Evolutionary conservation across 2,113 vertebrate species (phyloP), one percentile per base, ranked within the genome.

Genomic region (Myocastor coypus): DNA sequence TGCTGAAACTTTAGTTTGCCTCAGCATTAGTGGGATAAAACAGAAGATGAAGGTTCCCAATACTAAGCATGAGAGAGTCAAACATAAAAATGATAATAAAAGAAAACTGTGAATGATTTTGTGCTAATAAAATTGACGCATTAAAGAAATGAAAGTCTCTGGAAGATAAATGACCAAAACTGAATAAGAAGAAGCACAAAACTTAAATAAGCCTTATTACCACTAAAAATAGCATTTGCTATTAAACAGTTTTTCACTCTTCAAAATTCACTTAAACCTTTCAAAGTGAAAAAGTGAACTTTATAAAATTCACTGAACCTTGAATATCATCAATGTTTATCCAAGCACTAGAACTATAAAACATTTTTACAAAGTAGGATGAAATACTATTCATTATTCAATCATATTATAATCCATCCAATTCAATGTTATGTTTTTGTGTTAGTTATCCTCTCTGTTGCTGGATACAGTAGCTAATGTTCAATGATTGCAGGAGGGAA

Each of bases 331-430:
- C 10, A 30, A 40, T 40, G 63, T 8, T 71, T 80, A 20, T 81
- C 80, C 87, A 68, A 83, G 46, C 87, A 73, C 86, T 55, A 92
- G n/a, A 64, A 37, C 77, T 92, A 66, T 30, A 24, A 82, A 64
- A 57, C 19, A 91, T 46, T 81, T 82, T 91, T 57, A 73, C 80
- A 59, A 87, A 87, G 46, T 66, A 64, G 30, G 8, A 40, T 78
- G 46, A 37, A 68, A n/a, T 34, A 68, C 1, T 68, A 34, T 34
- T 34, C 17, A 50, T 83, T 73, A 37, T 64, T 42, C n/a, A 92
- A 26, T 92, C 1, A 78, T 86, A 26, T 78, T 3, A 78, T 86
- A 57, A 78, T 68, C 55, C 13, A 63, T 32, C 77, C 28, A 86
- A 37, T 37, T 34, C 28, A 66, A 24, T 7, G 61, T 87, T 85